phyloP scores from a whole-genome alignment of 2,113 vertebrate species.

The Rhinopithecus roxellana region DNA sequence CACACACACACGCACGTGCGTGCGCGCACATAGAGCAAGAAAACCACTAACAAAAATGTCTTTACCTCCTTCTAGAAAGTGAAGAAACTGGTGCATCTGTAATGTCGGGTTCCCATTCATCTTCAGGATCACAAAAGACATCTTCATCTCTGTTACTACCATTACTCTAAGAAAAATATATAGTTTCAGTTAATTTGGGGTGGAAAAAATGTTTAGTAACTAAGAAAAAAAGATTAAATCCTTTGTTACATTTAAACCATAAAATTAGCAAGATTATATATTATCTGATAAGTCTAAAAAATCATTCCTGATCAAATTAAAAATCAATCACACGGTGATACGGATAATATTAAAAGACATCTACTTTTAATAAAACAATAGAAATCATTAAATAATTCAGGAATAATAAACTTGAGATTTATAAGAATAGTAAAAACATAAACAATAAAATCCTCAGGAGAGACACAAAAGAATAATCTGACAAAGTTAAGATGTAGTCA shows the following conservation, averaged over 20 bases:
- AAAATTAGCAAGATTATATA: neutral
- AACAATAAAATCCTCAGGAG: neutral
- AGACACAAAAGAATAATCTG: neutral
- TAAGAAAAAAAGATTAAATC: neutral
- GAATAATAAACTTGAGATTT: neutral
- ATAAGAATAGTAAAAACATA: neutral
- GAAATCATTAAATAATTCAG: neutral
- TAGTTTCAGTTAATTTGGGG: neutral
- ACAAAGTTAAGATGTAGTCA: neutral
- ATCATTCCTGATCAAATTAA: conserved; percentile 10
- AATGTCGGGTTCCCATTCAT: conserved; percentile 97
- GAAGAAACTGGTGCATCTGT: conserved; percentile 84
- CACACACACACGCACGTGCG: fast-evolving
- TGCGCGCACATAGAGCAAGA: neutral
- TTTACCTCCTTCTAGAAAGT: conserved; percentile 93
- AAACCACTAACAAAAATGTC: neutral
- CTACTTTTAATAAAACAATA: neutral
- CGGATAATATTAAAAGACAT: neutral
- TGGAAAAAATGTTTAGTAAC: neutral
- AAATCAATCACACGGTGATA: neutral
- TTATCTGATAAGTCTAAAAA: neutral
- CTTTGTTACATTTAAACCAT: neutral
- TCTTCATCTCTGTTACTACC: conserved; percentile 87
- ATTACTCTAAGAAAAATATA: conserved; percentile 83
- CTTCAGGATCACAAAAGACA: conserved; percentile 93